Evolutionary conservation across 2,113 vertebrate genomes (phyloP).

Genomic region (Anser cygnoides): DNA sequence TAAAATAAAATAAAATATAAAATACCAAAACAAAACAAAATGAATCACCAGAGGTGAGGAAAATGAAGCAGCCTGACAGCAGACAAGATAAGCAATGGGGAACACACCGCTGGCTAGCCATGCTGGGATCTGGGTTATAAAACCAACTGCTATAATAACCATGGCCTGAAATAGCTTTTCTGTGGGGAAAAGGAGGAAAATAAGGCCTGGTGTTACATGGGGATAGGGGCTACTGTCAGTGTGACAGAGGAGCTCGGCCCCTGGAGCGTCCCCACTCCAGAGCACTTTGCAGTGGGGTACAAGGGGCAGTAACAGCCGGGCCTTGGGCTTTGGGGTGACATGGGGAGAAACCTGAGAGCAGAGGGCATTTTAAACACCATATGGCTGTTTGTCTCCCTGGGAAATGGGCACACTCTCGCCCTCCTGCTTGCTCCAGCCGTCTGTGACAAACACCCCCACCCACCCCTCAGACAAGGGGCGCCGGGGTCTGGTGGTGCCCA

Average conservation of each 20-base stretch:
- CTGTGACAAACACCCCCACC: background rate
- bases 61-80: background rate
- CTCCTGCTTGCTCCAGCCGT: too few species aligned
- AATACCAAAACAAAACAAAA: background rate
- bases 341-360: background rate
- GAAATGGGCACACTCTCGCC: background rate
- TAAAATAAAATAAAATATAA: background rate
- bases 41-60: background rate
- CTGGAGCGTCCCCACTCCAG: background rate
- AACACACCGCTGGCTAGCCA: fast-evolving
- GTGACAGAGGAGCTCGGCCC: background rate
- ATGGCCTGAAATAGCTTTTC: background rate
- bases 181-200: too few species aligned
- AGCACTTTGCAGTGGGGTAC: background rate
- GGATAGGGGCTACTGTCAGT: background rate
- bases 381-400: background rate
- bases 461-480: background rate
- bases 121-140: background rate
- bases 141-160: background rate
- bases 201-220: background rate
- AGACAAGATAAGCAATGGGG: fast-evolving
- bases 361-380: background rate
- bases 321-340: background rate
- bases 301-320: background rate
- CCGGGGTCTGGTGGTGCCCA: too few species aligned